Evolutionary conservation across 2,113 vertebrate species (phyloP).

Genomic region (Pachycephala philippinensis): DNA sequence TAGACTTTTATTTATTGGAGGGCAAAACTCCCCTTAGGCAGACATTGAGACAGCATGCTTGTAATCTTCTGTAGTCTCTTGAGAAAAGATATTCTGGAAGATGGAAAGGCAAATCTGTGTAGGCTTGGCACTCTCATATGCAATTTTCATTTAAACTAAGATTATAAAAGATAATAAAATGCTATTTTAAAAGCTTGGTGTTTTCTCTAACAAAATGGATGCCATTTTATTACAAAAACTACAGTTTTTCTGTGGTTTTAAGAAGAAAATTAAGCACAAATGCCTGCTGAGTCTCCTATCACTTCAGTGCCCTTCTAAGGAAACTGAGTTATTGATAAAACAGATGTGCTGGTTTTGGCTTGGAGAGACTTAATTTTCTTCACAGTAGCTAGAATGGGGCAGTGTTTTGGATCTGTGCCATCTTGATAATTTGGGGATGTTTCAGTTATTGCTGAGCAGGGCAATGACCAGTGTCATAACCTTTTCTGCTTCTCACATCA

Average conservation of each 20-base stretch:
- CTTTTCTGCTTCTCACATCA: not conserved
- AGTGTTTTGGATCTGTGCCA: not conserved
- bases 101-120: not conserved
- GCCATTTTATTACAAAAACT: not conserved
- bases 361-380: not conserved
- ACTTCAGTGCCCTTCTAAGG: not conserved
- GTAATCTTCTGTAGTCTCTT: not conserved
- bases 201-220: slow-evolving; percentile 3
- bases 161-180: slow-evolving; percentile 13
- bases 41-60: not conserved
- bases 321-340: not conserved
- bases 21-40: slow-evolving; percentile 49
- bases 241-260: not conserved
- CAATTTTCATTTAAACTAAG: not conserved
- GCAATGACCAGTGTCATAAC: not conserved
- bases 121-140: not conserved
- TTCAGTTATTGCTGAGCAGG: not conserved
- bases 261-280: not conserved
- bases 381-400: not conserved
- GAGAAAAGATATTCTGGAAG: slow-evolving; percentile 9
- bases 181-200: not conserved
- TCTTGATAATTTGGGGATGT: not conserved
- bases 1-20: slow-evolving; percentile 38
- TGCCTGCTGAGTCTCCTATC: not conserved
- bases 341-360: not conserved